Evolutionary conservation across 2,113 vertebrate species (phyloP), one percentile per base, ranked within the genome.

Genomic region (Benitochromis conjunctus): DNA sequence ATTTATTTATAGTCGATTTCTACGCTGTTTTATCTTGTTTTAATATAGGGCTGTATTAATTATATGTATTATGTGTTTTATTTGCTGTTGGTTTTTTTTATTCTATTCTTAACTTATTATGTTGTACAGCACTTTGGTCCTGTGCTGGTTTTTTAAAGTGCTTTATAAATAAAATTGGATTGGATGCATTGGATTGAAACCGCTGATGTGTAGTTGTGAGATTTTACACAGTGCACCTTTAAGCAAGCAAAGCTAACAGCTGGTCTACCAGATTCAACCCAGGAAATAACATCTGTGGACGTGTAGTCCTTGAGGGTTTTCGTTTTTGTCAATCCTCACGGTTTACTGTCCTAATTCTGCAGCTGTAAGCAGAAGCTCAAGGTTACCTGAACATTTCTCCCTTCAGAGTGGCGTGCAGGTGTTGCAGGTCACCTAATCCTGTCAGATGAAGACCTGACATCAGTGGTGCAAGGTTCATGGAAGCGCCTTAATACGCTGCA

Each of bases 361-460:
- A 60, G 1, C 4, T 19, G 2, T 53, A 41, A n/a, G 58, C 29
- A 43, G n/a, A 54, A 29, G 19, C 43, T n/a, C 36, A 8, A 56
- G 4, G 14, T 31, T 14, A 60, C 13, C 10, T 76, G 2, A 36
- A 78, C 4, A 9, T 29, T 74, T 19, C 12, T 74, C 46, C 41
- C 53, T 31, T 21, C 86, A 99, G 98, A 99, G 86, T 99, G 98
- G 98, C 96, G 98, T 82, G 97, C 98, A 5, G 98, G 98, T 16
- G 95, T 98, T 81, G 98, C 98, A 0, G 98, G 98, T 89, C 98
- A 99, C 78, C 97, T 99, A 36, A 98, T 99, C 89, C 96, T 99
- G n/a, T 99, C 98, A 0, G 98, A 99, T 13, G 98, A 99, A 91
- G 98, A 99, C 55, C 96, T 99, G 93, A 99, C 98, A 1, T 99